A percentile compares a stretch with the other conserved stretches of the same genome.
Conservation (phyloP, 2,113 vertebrate genomes). For the Erythrocercus mccallii region DNA sequence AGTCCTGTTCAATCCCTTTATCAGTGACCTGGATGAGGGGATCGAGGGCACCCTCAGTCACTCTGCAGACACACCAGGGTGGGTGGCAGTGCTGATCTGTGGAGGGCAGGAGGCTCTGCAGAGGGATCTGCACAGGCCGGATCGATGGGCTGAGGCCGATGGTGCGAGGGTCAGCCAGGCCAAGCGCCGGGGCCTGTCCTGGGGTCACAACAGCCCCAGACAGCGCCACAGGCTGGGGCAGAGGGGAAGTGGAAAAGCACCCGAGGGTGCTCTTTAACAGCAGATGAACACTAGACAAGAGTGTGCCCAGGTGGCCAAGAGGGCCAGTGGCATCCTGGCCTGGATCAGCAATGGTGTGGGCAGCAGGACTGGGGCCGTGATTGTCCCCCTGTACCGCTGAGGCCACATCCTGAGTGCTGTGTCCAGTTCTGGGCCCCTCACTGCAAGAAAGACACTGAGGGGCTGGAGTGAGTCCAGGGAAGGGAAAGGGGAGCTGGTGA, state of each 20-base stretch:
- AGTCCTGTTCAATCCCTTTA: too few relatives aligned
- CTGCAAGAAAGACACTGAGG: neutral
- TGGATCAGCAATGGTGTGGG: neutral
- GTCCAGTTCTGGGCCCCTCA: neutral
- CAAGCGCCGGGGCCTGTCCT: too few relatives aligned
- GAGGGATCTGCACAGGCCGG: neutral
- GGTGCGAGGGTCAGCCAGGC: neutral
- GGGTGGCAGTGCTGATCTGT: neutral
- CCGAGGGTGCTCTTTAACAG: neutral
- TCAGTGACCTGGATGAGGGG: fast-evolving
- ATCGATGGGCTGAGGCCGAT: neutral
- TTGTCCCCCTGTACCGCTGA: fast-evolving
- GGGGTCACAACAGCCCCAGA: neutral
- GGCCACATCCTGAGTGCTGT: fast-evolving
- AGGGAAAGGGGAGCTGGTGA: neutral
- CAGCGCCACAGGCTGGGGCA: neutral
- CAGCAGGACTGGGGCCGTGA: neutral
- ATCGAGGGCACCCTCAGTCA: neutral
- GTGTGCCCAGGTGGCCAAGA: neutral
- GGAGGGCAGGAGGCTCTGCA: neutral
- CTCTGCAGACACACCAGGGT: neutral
- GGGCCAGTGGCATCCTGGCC: neutral
- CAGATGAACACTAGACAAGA: neutral
- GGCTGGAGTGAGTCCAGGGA: neutral
- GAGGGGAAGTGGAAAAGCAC: neutral